Percentiles rank a stretch among this genome's conserved stretches.
Evolutionary conservation across 2,113 vertebrate genomes (phyloP).

Genomic region (Eublepharis macularius): DNA sequence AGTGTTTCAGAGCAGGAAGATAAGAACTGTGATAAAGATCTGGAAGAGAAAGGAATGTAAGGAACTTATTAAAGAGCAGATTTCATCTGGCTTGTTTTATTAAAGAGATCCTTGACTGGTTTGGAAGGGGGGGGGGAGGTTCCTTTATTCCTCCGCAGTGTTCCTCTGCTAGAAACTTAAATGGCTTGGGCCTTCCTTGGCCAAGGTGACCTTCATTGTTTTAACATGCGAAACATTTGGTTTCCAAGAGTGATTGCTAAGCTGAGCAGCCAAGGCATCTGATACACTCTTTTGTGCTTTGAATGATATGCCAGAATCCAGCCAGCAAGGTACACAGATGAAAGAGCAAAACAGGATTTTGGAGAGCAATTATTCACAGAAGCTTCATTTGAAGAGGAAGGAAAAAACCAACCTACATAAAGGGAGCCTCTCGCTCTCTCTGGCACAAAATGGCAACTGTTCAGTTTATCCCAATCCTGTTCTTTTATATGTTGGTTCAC

Average conservation of each 20-base stretch:
- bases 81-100: background rate
- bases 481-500: constrained; percentile 30
- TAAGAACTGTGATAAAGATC: background rate
- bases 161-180: constrained; percentile 18
- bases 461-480: constrained; percentile 21
- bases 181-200: background rate
- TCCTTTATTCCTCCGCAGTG: background rate
- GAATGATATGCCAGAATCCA: constrained; percentile 22
- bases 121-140: background rate
- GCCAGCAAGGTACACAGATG: background rate
- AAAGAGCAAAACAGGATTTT: constrained; percentile 41
- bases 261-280: constrained; percentile 44
- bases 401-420: no score
- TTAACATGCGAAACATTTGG: constrained; percentile 28
- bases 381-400: constrained; percentile 18
- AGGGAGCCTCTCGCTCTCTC: background rate
- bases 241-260: constrained; percentile 47
- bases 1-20: background rate
- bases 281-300: constrained; percentile 37
- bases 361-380: constrained; percentile 33
- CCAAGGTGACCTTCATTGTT: constrained; percentile 61
- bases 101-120: constrained; percentile 19
- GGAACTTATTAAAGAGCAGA: background rate
- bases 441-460: constrained; percentile 46
- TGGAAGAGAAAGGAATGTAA: background rate